phyloP scores from a whole-genome alignment of 2,113 vertebrate species.

The Misgurnus anguillicaudatus region DNA sequence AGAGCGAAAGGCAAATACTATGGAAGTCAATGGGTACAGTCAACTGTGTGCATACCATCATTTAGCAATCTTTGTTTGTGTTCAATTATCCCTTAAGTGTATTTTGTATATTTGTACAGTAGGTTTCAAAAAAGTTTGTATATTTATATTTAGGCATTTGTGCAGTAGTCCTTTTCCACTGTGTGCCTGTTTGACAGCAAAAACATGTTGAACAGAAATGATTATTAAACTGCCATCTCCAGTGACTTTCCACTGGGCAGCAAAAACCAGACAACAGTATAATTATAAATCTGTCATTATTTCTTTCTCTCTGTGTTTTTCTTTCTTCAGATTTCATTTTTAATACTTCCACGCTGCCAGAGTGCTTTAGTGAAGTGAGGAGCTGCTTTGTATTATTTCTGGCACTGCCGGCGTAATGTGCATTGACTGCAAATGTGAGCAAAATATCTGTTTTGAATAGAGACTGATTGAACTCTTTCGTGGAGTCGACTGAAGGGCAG shows the following conservation, averaged over 20 bases:
- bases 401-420: constrained; percentile 24
- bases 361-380: constrained; percentile 8
- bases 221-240: constrained; percentile 59
- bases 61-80: too few relatives aligned
- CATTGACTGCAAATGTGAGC: constrained; percentile 23
- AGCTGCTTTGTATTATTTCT: neutral
- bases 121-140: neutral
- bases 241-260: constrained; percentile 63
- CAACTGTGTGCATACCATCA: too few relatives aligned
- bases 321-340: constrained; percentile 37
- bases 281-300: constrained; percentile 76
- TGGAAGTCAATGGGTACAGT: too few relatives aligned
- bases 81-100: neutral
- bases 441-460: constrained; percentile 21
- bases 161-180: neutral
- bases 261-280: constrained; percentile 60
- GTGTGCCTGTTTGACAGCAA: constrained; percentile 33
- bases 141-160: neutral
- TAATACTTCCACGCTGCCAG: neutral
- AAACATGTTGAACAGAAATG: constrained; percentile 68
- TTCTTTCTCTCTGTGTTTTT: constrained; percentile 55
- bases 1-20: too few relatives aligned
- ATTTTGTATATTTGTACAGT: neutral
- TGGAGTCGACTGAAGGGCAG: constrained; percentile 18
- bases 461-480: constrained; percentile 8